Evolutionary conservation across 2,888 invertebrate species (phyloP).

Genomic region (Ichneumoninae sp.): DNA sequence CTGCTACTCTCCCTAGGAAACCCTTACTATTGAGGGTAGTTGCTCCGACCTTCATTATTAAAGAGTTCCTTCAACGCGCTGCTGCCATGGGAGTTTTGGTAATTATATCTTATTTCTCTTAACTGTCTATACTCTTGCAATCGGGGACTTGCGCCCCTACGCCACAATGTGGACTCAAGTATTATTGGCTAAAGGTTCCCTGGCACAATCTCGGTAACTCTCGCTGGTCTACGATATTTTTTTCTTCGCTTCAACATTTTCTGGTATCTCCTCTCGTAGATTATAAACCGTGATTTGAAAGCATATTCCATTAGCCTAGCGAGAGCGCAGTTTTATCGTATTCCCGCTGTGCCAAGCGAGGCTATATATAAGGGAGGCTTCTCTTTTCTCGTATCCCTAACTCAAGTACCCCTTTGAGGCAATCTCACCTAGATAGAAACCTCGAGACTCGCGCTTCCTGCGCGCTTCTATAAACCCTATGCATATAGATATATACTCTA

Average conservation of each 20-base stretch:
- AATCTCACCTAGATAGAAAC: constrained; percentile 44
- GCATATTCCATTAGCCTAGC: constrained; percentile 54
- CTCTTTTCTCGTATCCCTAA: constrained; percentile 49
- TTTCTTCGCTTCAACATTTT: constrained; percentile 19
- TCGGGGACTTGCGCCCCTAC: constrained; percentile 12
- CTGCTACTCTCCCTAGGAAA: background rate
- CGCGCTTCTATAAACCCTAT: constrained; percentile 18
- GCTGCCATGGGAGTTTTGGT: background rate
- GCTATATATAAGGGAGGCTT: constrained; percentile 33
- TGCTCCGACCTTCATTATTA: background rate
- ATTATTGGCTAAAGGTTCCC: constrained; percentile 26
- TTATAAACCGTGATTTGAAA: constrained; percentile 61
- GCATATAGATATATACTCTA: constrained; percentile 1
- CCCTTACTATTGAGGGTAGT: background rate
- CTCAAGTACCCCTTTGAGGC: constrained; percentile 51
- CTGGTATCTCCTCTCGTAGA: constrained; percentile 48
- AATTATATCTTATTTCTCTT: background rate
- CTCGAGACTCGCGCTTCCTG: constrained; percentile 34
- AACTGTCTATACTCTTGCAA: constrained; percentile 38
- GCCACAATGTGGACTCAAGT: constrained; percentile 10
- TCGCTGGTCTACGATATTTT: constrained; percentile 16
- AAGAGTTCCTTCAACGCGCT: background rate
- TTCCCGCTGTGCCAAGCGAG: constrained; percentile 18
- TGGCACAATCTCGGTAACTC: constrained; percentile 42
- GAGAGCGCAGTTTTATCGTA: constrained; percentile 58